Conservation (phyloP, 2,888 invertebrate species). For the Epirrita christyi region DNA sequence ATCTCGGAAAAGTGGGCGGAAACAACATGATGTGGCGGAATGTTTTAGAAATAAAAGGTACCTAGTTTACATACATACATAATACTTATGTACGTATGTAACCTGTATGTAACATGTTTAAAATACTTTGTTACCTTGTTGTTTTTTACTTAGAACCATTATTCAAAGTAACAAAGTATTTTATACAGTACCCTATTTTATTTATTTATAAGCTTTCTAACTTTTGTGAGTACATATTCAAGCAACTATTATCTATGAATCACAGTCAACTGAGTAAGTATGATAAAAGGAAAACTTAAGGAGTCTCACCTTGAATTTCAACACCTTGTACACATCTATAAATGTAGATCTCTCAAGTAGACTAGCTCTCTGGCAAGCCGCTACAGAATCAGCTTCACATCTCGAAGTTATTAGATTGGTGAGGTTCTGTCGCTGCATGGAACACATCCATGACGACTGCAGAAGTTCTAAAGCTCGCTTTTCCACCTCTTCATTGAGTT, state of each 20-base stretch:
- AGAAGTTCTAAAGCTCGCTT: constrained; percentile 82
- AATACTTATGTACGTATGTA: too few relatives aligned
- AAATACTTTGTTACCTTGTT: too few relatives aligned
- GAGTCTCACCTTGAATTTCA: constrained; percentile 90
- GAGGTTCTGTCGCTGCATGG: constrained; percentile 93
- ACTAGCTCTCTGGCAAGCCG: constrained; percentile 88
- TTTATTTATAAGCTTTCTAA: not conserved
- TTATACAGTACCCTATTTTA: not conserved
- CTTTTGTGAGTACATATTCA: not conserved
- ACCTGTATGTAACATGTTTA: too few relatives aligned
- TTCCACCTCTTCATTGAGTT: constrained; percentile 89
- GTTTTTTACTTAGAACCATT: too few relatives aligned
- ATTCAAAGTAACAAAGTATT: not conserved
- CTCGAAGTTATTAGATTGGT: constrained; percentile 90
- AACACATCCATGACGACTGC: constrained; percentile 94
- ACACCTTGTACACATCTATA: constrained; percentile 92
- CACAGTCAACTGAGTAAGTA: not conserved
- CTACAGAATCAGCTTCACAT: constrained; percentile 90
- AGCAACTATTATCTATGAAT: not conserved
- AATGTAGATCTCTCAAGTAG: constrained; percentile 84
- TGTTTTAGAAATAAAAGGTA: not conserved
- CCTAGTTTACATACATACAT: too few relatives aligned
- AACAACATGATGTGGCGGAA: not conserved
- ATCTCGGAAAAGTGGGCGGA: constrained; percentile 25
- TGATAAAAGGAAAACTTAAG: constrained; percentile 5